Evolutionary conservation across 2,113 vertebrate genomes (phyloP).

Genomic region (Gavialis gangeticus): DNA sequence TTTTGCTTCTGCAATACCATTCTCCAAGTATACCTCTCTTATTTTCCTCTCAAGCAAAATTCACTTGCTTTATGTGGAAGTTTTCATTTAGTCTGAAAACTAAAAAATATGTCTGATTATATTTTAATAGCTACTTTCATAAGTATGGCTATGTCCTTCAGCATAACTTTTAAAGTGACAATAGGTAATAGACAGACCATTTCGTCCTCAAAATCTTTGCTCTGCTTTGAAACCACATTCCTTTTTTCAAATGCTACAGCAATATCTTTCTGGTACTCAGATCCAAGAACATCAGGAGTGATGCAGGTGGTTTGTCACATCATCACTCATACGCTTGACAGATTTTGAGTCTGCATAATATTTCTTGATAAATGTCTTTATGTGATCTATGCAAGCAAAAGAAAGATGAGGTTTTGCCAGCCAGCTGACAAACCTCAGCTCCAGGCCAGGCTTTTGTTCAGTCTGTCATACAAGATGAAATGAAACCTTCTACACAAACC

Average conservation of each 20-base stretch:
- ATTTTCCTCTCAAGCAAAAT: background rate
- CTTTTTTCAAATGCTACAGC: slow-evolving; percentile 48
- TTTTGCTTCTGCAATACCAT: background rate
- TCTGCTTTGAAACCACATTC: slow-evolving; percentile 43
- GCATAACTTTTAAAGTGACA: background rate
- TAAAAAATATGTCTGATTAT: background rate
- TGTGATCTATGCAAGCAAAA: slow-evolving; percentile 52
- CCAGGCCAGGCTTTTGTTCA: slow-evolving; percentile 34
- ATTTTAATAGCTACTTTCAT: background rate
- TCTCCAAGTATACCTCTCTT: background rate
- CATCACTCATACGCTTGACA: slow-evolving; percentile 61
- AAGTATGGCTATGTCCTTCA: background rate
- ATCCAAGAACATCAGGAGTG: slow-evolving; percentile 61
- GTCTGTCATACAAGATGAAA: slow-evolving; percentile 31
- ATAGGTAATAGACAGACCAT: slow-evolving; percentile 1
- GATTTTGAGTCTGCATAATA: slow-evolving; percentile 65
- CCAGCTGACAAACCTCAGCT: slow-evolving; percentile 54
- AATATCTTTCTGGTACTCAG: slow-evolving; percentile 40
- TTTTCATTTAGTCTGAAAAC: background rate
- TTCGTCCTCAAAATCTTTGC: slow-evolving; percentile 9
- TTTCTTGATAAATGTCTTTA: slow-evolving; percentile 58
- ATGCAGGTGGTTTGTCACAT: slow-evolving; percentile 70
- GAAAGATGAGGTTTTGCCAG: slow-evolving; percentile 55
- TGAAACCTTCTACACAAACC: background rate
- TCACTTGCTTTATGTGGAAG: background rate